These are phyloP conservation scores for Pseudobourletiella spinata DNA, from an alignment of 1,140 invertebrate species.

Conservation along the genomic window DNA sequence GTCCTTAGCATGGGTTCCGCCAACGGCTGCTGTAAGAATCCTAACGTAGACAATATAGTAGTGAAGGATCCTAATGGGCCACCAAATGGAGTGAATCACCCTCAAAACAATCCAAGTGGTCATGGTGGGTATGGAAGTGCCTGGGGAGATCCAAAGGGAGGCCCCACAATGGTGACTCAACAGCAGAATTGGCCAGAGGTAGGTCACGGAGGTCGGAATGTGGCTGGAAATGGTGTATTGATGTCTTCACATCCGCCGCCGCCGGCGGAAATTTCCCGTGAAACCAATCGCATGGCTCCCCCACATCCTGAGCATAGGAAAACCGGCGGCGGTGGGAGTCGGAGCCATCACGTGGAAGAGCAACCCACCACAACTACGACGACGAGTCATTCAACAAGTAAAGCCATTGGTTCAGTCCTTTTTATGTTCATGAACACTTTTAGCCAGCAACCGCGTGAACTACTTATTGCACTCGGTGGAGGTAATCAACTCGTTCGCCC, in stretches of 20 bases:
- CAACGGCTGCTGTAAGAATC: conserved; percentile 11
- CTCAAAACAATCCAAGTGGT: neutral
- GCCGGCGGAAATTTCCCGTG: neutral
- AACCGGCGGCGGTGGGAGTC: neutral
- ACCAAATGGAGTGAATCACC: neutral
- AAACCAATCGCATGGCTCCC: neutral
- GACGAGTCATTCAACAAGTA: neutral
- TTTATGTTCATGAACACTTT: conserved; percentile 18
- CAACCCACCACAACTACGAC: too few relatives aligned
- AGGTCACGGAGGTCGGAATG: neutral
- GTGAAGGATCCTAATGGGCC: neutral
- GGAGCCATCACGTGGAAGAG: neutral
- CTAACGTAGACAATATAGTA: neutral
- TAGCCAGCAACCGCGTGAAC: neutral
- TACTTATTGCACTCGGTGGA: neutral
- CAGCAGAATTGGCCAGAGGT: neutral
- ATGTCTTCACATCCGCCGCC: too few relatives aligned
- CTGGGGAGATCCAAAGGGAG: conserved; percentile 4
- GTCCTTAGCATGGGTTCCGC: conserved; percentile 12
- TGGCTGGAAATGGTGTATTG: neutral
- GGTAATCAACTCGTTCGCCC: neutral
- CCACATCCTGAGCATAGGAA: neutral
- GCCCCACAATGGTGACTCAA: neutral
- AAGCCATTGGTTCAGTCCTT: conserved; percentile 17
- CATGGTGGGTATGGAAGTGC: neutral